These are phyloP conservation scores for Temnopleurus reevesii DNA, from an alignment of 53 echinoderm and acorn worm species.

Conservation along the genomic window DNA sequence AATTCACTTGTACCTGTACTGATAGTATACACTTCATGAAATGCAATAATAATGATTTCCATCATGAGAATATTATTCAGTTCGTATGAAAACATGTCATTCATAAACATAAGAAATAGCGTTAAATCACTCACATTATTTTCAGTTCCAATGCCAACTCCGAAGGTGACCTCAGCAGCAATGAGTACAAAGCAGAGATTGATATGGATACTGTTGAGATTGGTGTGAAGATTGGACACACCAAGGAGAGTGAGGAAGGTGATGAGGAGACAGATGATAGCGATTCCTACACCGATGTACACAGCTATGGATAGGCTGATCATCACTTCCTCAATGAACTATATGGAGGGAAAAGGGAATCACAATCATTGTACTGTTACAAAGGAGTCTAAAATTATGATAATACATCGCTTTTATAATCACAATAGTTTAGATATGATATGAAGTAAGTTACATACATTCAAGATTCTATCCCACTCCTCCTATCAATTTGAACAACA, in stretches of 20 bases:
- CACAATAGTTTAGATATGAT: no score
- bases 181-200: constrained; percentile 91
- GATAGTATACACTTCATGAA: no score
- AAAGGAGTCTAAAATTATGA: no score
- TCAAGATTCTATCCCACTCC: no score
- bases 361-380: background rate
- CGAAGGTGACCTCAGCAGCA: constrained; percentile 83
- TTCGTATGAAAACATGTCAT: background rate
- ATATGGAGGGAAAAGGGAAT: background rate
- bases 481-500: no score
- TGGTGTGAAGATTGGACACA: constrained; percentile 86
- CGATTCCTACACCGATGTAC: constrained; percentile 77
- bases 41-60: no score
- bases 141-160: constrained; percentile 90
- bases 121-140: constrained; percentile 73
- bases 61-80: no score
- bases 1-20: no score
- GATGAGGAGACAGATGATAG: constrained; percentile 73
- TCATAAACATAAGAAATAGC: background rate
- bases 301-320: constrained; percentile 75
- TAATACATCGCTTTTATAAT: no score
- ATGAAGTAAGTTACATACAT: no score
- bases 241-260: constrained; percentile 91
- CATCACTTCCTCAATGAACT: constrained; percentile 48
- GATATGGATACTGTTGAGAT: constrained; percentile 95